Conservation (phyloP, 30 jellyfish, hydroid and myxozoan species). For the Catostylus mosaicus region DNA sequence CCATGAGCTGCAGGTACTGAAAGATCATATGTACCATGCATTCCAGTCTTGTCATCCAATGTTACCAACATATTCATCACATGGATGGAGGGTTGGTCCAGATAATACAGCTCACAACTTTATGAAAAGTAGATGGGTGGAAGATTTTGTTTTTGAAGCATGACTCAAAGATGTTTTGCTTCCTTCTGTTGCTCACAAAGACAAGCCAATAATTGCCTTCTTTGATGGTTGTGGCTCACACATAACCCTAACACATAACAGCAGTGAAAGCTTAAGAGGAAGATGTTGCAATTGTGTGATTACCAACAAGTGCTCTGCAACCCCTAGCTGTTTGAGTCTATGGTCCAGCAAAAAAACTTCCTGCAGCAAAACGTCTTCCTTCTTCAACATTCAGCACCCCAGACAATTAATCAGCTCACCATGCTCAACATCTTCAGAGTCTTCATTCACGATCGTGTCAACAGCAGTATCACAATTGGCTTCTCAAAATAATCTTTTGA, state of each 20-base stretch:
- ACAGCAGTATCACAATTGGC: neutral
- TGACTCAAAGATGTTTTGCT: slow-evolving; percentile 34
- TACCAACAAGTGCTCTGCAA: slow-evolving; percentile 56
- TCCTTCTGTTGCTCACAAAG: no score
- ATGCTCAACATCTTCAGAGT: slow-evolving; percentile 31
- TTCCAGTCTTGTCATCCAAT: no score
- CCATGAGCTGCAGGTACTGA: no score
- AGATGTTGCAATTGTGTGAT: slow-evolving; percentile 40
- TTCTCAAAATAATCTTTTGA: neutral
- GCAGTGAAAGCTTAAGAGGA: slow-evolving; percentile 34
- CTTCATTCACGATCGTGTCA: slow-evolving; percentile 11
- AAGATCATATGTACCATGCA: no score
- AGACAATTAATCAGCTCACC: neutral
- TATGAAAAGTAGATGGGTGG: slow-evolving; percentile 43
- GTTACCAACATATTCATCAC: slow-evolving; percentile 13
- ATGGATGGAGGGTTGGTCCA: slow-evolving; percentile 46
- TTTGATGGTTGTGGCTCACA: slow-evolving; percentile 58
- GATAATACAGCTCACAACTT: slow-evolving; percentile 8
- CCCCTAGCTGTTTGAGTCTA: slow-evolving; percentile 37
- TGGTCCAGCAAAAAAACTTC: slow-evolving; percentile 45
- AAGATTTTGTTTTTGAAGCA: slow-evolving; percentile 45
- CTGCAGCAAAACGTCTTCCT: slow-evolving; percentile 5
- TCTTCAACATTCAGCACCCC: slow-evolving; percentile 1
- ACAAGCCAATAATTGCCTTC: slow-evolving; percentile 4
- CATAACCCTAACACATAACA: slow-evolving; percentile 20